A percentile compares a stretch with the other conserved stretches of the same genome.
Conservation (phyloP, 2,113 vertebrate genomes). For the Psammodynastes pulverulentus region DNA sequence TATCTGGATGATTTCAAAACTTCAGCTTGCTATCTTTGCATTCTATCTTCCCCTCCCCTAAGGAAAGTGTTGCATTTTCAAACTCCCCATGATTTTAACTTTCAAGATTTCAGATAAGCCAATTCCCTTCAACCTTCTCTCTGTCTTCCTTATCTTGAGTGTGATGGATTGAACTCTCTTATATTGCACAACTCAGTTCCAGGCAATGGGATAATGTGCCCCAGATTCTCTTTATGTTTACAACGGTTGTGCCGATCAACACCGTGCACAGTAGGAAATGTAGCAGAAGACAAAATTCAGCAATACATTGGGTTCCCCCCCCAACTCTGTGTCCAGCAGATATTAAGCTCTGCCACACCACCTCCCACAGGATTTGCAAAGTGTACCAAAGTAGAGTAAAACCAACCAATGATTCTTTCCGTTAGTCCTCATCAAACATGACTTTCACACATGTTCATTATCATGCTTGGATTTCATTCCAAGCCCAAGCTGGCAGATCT, state of each 20-base stretch:
- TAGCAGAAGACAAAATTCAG: not conserved
- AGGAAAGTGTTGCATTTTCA: constrained; percentile 18
- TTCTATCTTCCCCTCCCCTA: not conserved
- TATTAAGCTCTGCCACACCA: not conserved
- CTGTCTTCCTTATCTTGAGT: not conserved
- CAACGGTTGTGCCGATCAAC: not conserved
- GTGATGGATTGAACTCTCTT: not conserved
- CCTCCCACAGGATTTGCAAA: not conserved
- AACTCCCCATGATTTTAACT: fast-evolving
- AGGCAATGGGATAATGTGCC: not conserved
- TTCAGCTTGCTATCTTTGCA: not conserved
- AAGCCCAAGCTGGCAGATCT: not conserved
- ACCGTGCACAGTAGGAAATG: not conserved
- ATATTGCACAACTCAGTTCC: not conserved
- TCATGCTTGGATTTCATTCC: not conserved
- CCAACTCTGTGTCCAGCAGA: not conserved
- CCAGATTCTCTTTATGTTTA: constrained; percentile 4
- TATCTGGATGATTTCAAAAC: not conserved
- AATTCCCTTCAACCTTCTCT: fast-evolving
- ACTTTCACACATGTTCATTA: not conserved
- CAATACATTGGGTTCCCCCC: not conserved
- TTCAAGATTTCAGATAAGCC: not conserved
- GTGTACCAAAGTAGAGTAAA: not conserved
- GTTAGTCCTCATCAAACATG: not conserved
- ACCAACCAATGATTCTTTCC: not conserved